These are phyloP conservation scores for Streblospio benedicti DNA, from an alignment of 1,140 invertebrate genomes.

Conservation along the genomic window DNA sequence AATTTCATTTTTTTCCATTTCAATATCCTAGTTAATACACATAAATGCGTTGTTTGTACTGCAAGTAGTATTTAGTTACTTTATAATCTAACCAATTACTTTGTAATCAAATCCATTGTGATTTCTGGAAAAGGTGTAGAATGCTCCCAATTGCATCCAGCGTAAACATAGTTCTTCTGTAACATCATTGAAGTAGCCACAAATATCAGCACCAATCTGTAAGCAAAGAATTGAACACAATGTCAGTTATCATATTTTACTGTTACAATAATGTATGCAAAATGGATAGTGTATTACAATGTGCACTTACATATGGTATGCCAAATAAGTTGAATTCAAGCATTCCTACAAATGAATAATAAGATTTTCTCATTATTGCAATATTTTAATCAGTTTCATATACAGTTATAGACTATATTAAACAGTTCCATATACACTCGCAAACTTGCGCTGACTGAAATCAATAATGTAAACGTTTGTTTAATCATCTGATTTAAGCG, in stretches of 20 bases:
- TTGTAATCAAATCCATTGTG: slow-evolving; percentile 26
- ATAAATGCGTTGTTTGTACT: background rate
- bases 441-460: too few species aligned
- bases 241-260: background rate
- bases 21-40: background rate
- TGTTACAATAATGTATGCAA: background rate
- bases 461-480: too few species aligned
- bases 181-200: slow-evolving; percentile 73
- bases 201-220: slow-evolving; percentile 70
- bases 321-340: slow-evolving; percentile 38
- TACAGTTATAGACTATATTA: background rate
- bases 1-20: background rate
- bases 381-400: background rate
- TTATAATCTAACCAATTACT: too few species aligned
- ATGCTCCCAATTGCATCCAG: slow-evolving; percentile 56
- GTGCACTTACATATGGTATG: slow-evolving; percentile 30
- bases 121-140: slow-evolving; percentile 45
- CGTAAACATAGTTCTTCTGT: slow-evolving; percentile 54
- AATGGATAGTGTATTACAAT: background rate
- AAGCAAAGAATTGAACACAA: background rate
- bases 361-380: background rate
- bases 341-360: slow-evolving; percentile 28
- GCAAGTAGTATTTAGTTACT: background rate
- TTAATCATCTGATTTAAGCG: too few species aligned
- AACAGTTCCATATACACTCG: background rate